Conservation (phyloP, 2,888 invertebrate genomes). For the Allophyes oxyacanthae region DNA sequence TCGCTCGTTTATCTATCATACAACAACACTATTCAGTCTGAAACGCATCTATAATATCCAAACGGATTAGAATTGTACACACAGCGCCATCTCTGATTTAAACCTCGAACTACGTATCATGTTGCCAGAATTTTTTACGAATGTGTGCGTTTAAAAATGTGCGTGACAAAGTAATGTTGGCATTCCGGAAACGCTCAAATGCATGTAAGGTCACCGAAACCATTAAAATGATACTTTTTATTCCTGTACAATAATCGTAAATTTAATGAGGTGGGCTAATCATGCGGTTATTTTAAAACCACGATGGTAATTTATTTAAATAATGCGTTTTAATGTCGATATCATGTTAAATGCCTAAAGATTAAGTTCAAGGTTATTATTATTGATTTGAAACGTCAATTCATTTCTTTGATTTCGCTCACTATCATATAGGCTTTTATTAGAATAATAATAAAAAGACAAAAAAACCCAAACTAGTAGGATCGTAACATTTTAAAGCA, state of each 20-base stretch:
- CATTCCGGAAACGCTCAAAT: constrained; percentile 78
- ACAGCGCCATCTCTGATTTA: constrained; percentile 52
- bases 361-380: constrained; percentile 38
- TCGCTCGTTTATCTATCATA: constrained; percentile 70
- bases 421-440: constrained; percentile 12
- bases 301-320: constrained; percentile 30
- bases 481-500: constrained; percentile 35
- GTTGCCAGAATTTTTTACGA: neutral
- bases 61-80: constrained; percentile 19
- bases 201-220: constrained; percentile 79
- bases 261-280: constrained; percentile 45
- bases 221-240: constrained; percentile 65
- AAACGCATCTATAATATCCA: constrained; percentile 71
- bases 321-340: constrained; percentile 23
- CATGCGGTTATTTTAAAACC: constrained; percentile 22
- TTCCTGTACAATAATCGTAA: constrained; percentile 48
- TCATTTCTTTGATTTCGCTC: constrained; percentile 21
- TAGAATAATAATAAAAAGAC: constrained; percentile 9
- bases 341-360: constrained; percentile 26
- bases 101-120: constrained; percentile 16
- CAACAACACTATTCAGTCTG: constrained; percentile 67
- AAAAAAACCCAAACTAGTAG: constrained; percentile 15
- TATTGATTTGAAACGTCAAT: constrained; percentile 23
- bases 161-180: constrained; percentile 70
- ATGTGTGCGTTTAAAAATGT: constrained; percentile 47